phyloP scores from a whole-genome alignment of 2,888 invertebrate genomes.

The Anthrax anthrax region DNA sequence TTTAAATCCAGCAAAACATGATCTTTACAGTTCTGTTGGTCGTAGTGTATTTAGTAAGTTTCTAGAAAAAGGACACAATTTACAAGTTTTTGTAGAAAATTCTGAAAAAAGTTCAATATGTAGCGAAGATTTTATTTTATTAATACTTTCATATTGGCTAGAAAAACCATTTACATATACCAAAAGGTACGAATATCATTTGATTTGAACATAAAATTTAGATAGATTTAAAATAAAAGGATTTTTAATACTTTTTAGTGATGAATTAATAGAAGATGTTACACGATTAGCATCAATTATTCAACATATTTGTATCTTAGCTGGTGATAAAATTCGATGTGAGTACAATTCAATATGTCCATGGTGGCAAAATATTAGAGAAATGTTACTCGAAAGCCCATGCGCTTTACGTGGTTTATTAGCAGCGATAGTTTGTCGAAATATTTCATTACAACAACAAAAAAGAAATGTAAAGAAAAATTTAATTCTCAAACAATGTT shows the following conservation, averaged over 20 bases:
- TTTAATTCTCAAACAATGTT: neutral
- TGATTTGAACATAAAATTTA: neutral
- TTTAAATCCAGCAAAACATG: constrained; percentile 27
- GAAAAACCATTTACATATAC: constrained; percentile 40
- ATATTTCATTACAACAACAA: constrained; percentile 41
- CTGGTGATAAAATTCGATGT: constrained; percentile 44
- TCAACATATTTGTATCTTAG: constrained; percentile 47
- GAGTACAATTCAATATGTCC: constrained; percentile 55
- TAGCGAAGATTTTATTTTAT: constrained; percentile 50
- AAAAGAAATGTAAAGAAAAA: constrained; percentile 20
- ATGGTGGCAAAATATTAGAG: constrained; percentile 73
- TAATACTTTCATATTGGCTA: constrained; percentile 58
- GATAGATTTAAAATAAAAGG: neutral
- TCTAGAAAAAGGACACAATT: constrained; percentile 27
- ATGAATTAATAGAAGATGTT: constrained; percentile 41
- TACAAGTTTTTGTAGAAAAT: constrained; percentile 30
- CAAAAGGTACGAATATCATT: constrained; percentile 20
- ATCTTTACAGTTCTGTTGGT: constrained; percentile 23
- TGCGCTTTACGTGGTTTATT: constrained; percentile 66
- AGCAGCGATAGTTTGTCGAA: constrained; percentile 69
- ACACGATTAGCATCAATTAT: constrained; percentile 51
- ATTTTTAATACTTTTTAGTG: too few species aligned
- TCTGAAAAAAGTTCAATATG: constrained; percentile 19
- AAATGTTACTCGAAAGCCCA: constrained; percentile 53
- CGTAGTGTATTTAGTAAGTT: constrained; percentile 23